Evolutionary conservation across 2,888 invertebrate species (phyloP).

Genomic region (Nasonia oneida): DNA sequence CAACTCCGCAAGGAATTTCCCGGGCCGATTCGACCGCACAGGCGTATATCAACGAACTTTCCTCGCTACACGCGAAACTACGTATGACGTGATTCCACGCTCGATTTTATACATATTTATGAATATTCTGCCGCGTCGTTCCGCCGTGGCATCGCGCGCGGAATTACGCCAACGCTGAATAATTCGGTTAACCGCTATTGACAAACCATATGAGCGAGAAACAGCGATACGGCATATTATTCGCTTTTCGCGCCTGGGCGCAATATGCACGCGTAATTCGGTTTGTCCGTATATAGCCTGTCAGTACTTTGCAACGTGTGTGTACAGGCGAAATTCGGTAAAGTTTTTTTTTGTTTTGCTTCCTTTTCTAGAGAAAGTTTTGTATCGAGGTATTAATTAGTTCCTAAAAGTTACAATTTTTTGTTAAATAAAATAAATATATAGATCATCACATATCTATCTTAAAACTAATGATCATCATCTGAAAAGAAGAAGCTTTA

Average conservation of each 20-base stretch:
- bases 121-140: slow-evolving; percentile 32
- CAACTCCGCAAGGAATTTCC: slow-evolving; percentile 9
- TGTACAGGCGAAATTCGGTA: not conserved
- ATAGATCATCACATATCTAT: too few species aligned
- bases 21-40: not conserved
- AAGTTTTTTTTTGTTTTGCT: not conserved
- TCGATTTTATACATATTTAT: slow-evolving; percentile 56
- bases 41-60: not conserved
- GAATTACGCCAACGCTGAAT: slow-evolving; percentile 47
- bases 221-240: slow-evolving; percentile 54
- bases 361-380: too few species aligned
- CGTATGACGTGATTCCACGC: not conserved
- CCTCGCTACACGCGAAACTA: not conserved
- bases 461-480: too few species aligned
- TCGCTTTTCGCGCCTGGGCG: slow-evolving; percentile 45
- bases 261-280: slow-evolving; percentile 45
- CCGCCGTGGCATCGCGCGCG: not conserved
- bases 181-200: slow-evolving; percentile 59
- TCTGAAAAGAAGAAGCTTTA: too few species aligned
- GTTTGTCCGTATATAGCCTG: slow-evolving; percentile 29
- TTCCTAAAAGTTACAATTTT: too few species aligned
- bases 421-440: too few species aligned
- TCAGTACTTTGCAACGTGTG: not conserved
- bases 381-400: too few species aligned
- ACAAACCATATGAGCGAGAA: slow-evolving; percentile 56